phyloP scores from a whole-genome alignment of 2,113 vertebrate species.

The Puma concolor region DNA sequence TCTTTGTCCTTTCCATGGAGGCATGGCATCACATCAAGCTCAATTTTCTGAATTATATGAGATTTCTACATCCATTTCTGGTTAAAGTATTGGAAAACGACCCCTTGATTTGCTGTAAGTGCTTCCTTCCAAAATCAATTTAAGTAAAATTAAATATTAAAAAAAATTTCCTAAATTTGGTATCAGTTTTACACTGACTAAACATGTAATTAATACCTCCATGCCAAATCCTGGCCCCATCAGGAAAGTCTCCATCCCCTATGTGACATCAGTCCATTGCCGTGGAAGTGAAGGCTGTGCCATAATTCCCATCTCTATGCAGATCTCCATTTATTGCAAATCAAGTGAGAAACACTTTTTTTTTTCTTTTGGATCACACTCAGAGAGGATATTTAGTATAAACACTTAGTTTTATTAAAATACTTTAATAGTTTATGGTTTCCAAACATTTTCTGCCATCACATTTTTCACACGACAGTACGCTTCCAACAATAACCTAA shows the following conservation, averaged over 20 bases:
- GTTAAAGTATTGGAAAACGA: slow-evolving; percentile 27
- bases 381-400: slow-evolving; percentile 28
- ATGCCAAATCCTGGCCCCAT: background rate
- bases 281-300: background rate
- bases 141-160: slow-evolving; percentile 50
- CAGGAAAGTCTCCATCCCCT: background rate
- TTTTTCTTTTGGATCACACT: background rate
- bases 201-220: background rate
- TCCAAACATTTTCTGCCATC: slow-evolving; percentile 25
- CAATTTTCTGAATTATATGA: slow-evolving; percentile 17
- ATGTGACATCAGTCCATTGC: background rate
- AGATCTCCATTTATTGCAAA: background rate
- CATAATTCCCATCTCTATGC: background rate
- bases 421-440: slow-evolving; percentile 30
- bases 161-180: slow-evolving; percentile 11
- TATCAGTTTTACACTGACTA: slow-evolving; percentile 20
- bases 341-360: background rate
- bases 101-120: slow-evolving; percentile 38
- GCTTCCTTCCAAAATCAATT: slow-evolving; percentile 46
- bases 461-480: background rate
- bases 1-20: background rate
- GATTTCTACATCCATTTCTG: slow-evolving; percentile 37
- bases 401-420: slow-evolving; percentile 48
- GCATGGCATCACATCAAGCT: background rate
- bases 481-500: background rate